Percentiles rank a stretch among this genome's conserved stretches.
phyloP scores from a whole-genome alignment of 2,797 vertebrate genomes.

The Sylvilagus floridanus region DNA sequence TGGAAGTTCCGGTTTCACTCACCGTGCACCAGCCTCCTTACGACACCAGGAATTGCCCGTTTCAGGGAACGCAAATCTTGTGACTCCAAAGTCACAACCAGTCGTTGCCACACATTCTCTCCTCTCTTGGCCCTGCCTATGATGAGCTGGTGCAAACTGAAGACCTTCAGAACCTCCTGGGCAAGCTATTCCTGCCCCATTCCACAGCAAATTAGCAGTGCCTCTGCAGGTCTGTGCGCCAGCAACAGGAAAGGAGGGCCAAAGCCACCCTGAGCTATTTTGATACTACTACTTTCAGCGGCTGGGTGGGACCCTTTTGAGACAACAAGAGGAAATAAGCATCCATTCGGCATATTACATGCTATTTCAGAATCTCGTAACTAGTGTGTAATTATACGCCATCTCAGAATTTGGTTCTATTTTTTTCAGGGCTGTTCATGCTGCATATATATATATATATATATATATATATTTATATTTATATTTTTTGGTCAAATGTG shows the following conservation, averaged over 20 bases:
- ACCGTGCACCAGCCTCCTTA: background rate
- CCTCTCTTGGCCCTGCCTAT: slow-evolving; percentile 37
- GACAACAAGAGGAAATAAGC: slow-evolving; percentile 79
- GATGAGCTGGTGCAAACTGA: slow-evolving; percentile 61
- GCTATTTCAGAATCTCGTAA: slow-evolving; percentile 81
- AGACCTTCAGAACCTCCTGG: slow-evolving; percentile 54
- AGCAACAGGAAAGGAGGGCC: background rate
- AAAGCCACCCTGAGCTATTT: slow-evolving; percentile 67
- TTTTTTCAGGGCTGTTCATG: slow-evolving; percentile 68
- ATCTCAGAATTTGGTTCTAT: slow-evolving; percentile 76
- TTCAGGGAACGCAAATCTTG: background rate
- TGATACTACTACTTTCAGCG: slow-evolving; percentile 62
- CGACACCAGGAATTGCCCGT: background rate
- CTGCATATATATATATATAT: background rate
- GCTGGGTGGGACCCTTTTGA: slow-evolving; percentile 77
- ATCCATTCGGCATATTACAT: slow-evolving; percentile 77
- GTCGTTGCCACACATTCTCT: background rate
- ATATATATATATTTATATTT: background rate
- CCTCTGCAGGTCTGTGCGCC: slow-evolving; percentile 45
- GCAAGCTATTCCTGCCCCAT: background rate
- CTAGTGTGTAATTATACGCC: slow-evolving; percentile 78
- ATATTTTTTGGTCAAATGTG: slow-evolving; percentile 40
- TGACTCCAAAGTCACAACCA: background rate
- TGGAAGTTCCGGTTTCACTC: background rate
- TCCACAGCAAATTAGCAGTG: slow-evolving; percentile 65